These are phyloP conservation scores for Tretioscincus oriximinensis DNA, from an alignment of 2,113 vertebrate species.

Conservation along the genomic window DNA sequence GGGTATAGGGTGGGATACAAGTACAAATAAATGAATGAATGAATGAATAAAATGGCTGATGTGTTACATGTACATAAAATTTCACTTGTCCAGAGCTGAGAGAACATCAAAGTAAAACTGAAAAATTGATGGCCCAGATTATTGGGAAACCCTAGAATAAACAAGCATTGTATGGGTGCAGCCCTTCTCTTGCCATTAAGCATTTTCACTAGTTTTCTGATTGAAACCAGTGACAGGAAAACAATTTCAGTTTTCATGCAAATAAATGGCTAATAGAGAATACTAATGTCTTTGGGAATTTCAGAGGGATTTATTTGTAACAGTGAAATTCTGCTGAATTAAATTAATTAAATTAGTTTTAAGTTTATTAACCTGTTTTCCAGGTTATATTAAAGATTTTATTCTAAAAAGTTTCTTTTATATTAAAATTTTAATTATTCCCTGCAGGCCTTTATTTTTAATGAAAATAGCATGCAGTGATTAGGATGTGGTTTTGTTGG, in stretches of 20 bases:
- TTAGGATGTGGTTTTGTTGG: background rate
- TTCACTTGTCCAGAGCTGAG: no score
- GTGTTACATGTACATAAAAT: no score
- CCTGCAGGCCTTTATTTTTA: background rate
- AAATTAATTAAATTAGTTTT: conserved; percentile 1
- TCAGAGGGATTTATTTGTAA: background rate
- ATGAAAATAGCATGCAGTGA: background rate
- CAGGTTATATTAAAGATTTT: background rate
- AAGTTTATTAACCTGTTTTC: background rate
- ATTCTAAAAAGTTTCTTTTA: background rate
- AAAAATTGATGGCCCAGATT: no score
- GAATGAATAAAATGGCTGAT: no score
- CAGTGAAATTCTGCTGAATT: background rate
- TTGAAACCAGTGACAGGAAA: background rate
- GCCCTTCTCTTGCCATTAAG: no score
- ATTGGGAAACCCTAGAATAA: no score
- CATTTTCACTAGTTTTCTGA: no score
- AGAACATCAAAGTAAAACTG: no score
- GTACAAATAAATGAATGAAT: no score
- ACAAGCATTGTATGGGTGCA: no score
- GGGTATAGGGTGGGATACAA: no score
- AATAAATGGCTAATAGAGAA: background rate
- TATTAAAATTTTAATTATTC: background rate
- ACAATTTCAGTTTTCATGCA: background rate
- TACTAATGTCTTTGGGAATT: background rate